phyloP scores from a whole-genome alignment of 1,140 invertebrate species.

The Lycorma delicatula region DNA sequence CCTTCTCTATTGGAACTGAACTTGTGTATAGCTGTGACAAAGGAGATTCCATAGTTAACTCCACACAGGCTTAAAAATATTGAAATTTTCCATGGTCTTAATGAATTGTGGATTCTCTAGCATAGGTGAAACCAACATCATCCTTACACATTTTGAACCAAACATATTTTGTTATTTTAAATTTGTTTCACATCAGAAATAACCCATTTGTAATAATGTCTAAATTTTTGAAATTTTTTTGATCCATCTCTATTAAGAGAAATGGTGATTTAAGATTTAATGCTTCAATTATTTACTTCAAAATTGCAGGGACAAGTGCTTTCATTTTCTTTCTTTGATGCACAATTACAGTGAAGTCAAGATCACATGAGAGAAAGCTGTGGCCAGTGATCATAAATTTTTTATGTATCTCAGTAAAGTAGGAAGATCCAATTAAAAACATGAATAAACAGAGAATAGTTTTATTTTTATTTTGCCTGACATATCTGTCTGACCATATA shows the following conservation, averaged over 20 bases:
- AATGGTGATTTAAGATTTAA: not conserved
- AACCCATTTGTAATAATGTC: not conserved
- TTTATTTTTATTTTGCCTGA: not conserved
- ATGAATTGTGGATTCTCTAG: conserved; percentile 4
- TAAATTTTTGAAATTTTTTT: conserved; percentile 3
- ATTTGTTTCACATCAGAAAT: not conserved
- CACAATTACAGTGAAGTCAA: not conserved
- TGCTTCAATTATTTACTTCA: not conserved
- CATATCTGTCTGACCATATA: not conserved
- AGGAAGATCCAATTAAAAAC: not conserved
- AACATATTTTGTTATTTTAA: not conserved
- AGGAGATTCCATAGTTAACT: conserved; percentile 3
- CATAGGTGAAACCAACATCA: not conserved
- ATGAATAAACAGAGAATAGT: not conserved
- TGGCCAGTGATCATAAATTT: not conserved
- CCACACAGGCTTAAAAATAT: conserved; percentile 2
- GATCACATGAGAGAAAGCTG: not conserved
- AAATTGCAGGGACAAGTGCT: not conserved
- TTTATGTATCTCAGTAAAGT: not conserved
- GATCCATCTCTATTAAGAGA: not conserved
- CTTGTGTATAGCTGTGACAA: not conserved
- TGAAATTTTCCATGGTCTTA: conserved; percentile 5
- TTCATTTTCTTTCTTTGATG: not conserved
- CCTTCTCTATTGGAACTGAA: conserved; percentile 1
- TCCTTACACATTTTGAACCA: conserved; percentile 5